Base-by-base conservation (phyloP, 2,113 vertebrate species). In the Todiramphus chloris region DNA sequence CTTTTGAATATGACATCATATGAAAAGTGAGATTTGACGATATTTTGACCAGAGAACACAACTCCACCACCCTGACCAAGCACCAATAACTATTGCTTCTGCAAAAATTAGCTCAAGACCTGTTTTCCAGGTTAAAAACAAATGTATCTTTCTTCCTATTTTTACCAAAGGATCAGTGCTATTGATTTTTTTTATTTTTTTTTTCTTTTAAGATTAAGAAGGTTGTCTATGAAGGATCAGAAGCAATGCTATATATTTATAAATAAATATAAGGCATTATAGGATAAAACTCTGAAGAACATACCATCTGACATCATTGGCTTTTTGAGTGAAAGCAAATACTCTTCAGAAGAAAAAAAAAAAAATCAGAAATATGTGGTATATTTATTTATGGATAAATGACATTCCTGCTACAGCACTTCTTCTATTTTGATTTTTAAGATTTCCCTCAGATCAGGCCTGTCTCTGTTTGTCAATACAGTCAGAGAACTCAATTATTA, bases 401-500 rank as follows among this genome's bases (percentile, higher is more conserved):
- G 14, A 13, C 33, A 60, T 67, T 67, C 39, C 44, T 44, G 67
- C 23, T 39, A 16, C 62, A 86, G 1, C 25, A 59, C 1, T 44
- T 0, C 13, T 69, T 9, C 30, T 41, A 79, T 59, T 35, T 35
- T 21, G 7, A 13, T 60, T 95, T 87, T 79, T 62, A 60, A 9
- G 37, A 12, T 80, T 88, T 83, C 39, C 51, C 59, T 70, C n/a
- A 41, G 60, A 63, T 58, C 72, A 83, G 77, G 60, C 14, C 6
- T 46, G 58, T 62, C 69, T 94, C 68, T 95, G 67, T 93, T 87
- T 96, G 93, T 90, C 85, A 94, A 70, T 93, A 91, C n/a, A 44
- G 16, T 16, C 92, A 83, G 89, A 11, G 79, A 63, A 24, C 83
- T 86, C 88, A 69, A 88, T 81, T 90, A 94, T 51, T 92, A 78